Evolutionary conservation across 2,888 invertebrate species (phyloP), one percentile per base, ranked within the genome.

Genomic region (Laspeyria flexula): DNA sequence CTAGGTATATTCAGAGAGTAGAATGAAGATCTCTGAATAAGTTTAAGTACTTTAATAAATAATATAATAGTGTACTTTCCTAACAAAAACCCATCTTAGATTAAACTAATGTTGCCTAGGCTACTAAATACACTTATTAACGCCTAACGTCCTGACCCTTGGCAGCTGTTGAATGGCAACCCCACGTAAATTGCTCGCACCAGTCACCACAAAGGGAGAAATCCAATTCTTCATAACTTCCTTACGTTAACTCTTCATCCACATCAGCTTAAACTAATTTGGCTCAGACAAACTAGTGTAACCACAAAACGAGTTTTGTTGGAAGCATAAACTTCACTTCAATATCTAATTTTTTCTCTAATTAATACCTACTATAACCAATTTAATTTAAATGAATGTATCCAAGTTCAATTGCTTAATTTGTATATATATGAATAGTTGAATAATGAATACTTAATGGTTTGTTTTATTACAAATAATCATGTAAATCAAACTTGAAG

Each of bases 401-500:
- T 25, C 9, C 7, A 25, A 3, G 3, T 25, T 7, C 4, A 25
- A 25, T 7, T 25, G 25, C 2, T 18, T 18, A 2, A 3, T 18
- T 18, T 18, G 18, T 18, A 25, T 25, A 25, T 25, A 3, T 21
- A 21, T 21, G 21, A 2, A 21, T 21, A 21, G 10, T 29, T 27
- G n/a, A 6, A 18, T 5, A 15, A 15, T 13, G 18, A 2, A 9
- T 11, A 13, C 9, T 25, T 12, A 18, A 25, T 11, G 13, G 4
- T 29, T 2, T 29, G 25, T 7, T 4, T 27, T 4, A 27, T 9
- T 27, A 2, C 27, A 0, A 25, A 2, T 35, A 0, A 25, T 21
- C 1, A 9, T 41, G 13, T 13, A 29, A 41, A 5, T 3, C 23
- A 27, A 11, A 39, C 39, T 34, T 38, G 34, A 52, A 33, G 27